phyloP scores from a whole-genome alignment of 2,797 vertebrate genomes.

The Gymnoscopelus braueri region DNA sequence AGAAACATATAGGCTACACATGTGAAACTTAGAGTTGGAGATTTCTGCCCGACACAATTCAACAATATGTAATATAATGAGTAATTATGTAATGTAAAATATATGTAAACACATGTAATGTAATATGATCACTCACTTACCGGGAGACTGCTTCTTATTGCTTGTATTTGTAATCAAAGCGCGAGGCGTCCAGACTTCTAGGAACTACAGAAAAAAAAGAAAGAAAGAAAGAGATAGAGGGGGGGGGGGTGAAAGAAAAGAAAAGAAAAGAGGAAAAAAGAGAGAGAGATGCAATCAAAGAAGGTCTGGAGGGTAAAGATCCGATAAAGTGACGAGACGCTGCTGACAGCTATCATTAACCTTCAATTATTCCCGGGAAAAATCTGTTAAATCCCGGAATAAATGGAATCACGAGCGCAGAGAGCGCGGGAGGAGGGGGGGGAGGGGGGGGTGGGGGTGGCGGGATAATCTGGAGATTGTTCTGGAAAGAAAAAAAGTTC shows the following conservation, averaged over 20 bases:
- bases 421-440: background rate
- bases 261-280: conserved; percentile 10
- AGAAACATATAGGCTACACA: too few species aligned
- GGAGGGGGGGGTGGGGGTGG: conserved; percentile 18
- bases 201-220: conserved; percentile 63
- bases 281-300: conserved; percentile 69
- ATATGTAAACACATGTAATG: too few species aligned
- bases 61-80: too few species aligned
- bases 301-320: conserved; percentile 68
- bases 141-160: conserved; percentile 74
- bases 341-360: conserved; percentile 62
- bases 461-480: conserved; percentile 21
- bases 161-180: conserved; percentile 66
- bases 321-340: conserved; percentile 43
- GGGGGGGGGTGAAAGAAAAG: background rate
- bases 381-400: conserved; percentile 46
- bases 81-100: too few species aligned
- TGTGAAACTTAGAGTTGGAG: too few species aligned
- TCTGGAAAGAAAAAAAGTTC: background rate
- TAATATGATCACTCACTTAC: conserved; percentile 72
- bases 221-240: conserved; percentile 4
- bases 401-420: conserved; percentile 45
- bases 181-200: conserved; percentile 66
- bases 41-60: too few species aligned
- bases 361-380: conserved; percentile 56